Evolutionary conservation across 2,888 invertebrate species (phyloP).

Genomic region (Lissocephala sabroskyi): DNA sequence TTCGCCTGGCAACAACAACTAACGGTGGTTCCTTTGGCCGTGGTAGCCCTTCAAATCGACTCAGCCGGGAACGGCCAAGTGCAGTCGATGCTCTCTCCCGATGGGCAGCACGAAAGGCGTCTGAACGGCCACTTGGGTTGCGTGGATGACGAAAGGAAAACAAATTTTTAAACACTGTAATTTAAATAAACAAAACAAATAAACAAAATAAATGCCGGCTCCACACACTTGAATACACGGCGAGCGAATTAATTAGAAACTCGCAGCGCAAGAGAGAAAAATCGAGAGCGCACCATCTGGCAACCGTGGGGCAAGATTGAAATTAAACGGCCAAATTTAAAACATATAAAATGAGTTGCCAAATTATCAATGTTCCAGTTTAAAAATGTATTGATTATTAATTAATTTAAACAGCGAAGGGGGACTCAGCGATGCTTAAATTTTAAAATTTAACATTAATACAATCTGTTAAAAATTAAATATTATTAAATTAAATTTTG

Average conservation of each 20-base stretch:
- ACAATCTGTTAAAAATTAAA: no score
- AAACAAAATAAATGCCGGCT: conserved; percentile 39
- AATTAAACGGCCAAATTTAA: neutral
- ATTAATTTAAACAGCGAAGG: no score
- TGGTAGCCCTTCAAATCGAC: no score
- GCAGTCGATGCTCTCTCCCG: conserved; percentile 29
- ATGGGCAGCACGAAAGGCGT: conserved; percentile 11
- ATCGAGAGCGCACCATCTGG: conserved; percentile 2
- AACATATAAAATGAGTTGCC: no score
- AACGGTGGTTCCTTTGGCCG: no score
- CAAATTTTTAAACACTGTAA: conserved; percentile 14
- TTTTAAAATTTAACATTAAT: no score
- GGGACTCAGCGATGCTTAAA: no score
- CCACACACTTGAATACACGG: conserved; percentile 26
- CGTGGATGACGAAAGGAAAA: conserved; percentile 11
- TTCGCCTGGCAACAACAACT: no score
- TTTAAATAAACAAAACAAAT: conserved; percentile 36
- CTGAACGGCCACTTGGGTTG: conserved; percentile 15
- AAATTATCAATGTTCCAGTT: no score
- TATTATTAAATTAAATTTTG: no score
- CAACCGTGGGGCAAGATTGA: conserved; percentile 26
- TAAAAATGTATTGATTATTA: no score
- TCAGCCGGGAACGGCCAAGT: no score
- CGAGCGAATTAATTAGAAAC: conserved; percentile 3
- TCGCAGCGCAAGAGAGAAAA: conserved; percentile 5